Base-by-base conservation (phyloP, 1,140 invertebrate genomes). In the Drosophila lowei region DNA sequence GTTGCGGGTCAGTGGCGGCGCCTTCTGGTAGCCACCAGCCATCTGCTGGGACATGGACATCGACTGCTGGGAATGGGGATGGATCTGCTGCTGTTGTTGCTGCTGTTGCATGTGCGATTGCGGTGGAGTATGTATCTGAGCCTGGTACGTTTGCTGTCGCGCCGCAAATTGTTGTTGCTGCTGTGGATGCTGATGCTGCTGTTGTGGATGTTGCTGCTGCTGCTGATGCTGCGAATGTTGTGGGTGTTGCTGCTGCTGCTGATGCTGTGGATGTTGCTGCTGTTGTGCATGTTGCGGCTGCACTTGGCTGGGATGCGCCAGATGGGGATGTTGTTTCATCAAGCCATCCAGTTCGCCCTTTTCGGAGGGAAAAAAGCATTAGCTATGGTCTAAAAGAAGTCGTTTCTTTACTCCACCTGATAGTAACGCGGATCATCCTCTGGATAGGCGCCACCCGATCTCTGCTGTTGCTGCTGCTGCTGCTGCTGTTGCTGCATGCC, bases 281-380 rank as follows among this genome's bases (percentile, higher is more conserved):
- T 79, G 73, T 42, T 56, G 75, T 21, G 66, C 56, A 30, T 78
- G 85, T 38, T 76, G 77, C 46, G 66, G 64, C 49, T 77, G 88
- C 62, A 85, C 55, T 81, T 93, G 93, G 73, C 92, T 92, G 59
- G 93, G 92, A 88, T 93, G 93, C 56, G 94, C 92, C 77, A 94
- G 79, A 79, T 95, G 94, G n/a, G 94, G 94, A 92, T 96, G 94
- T 67, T 95, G 93, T 72, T 94, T 93, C 93, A 95, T 95, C 54
- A 96, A 91, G 49, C 94, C 94, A 85, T 97, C 95, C 62, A 96
- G 91, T 90, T 96, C 96, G 48, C 95, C 95, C 75, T 94, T 5
- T 16, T 25, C 5, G 42, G 7, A 4, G 34, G 3, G 3, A 13
- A 11, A 38, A 5, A 38, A 13, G 9, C 4, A 38, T 38, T 13